These are phyloP conservation scores for Arothron firmamentum DNA, from an alignment of 2,113 vertebrate species.

Conservation along the genomic window DNA sequence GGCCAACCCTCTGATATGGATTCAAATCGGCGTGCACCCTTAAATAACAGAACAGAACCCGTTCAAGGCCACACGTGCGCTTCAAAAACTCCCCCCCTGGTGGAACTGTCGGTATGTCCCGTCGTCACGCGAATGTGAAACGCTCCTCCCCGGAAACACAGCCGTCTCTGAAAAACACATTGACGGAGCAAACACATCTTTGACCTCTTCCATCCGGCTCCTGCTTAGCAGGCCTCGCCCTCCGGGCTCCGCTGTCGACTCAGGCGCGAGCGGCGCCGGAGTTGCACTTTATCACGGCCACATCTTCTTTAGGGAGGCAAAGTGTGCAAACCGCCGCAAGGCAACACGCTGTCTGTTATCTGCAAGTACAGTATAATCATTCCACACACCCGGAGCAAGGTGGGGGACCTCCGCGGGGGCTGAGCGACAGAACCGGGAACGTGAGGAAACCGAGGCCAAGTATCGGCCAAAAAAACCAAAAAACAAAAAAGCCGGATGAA, in stretches of 20 bases:
- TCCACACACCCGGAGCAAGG: conserved; percentile 60
- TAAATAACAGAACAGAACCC: conserved; percentile 4
- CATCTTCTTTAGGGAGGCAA: conserved; percentile 70
- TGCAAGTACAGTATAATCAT: conserved; percentile 67
- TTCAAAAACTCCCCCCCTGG: conserved; percentile 1
- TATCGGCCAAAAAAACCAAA: conserved; percentile 10
- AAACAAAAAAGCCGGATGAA: too few relatives aligned
- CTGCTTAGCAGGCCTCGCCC: conserved; percentile 60
- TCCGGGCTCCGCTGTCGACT: conserved; percentile 63
- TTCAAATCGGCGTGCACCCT: conserved; percentile 26
- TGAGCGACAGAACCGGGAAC: conserved; percentile 48
- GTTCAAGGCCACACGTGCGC: conserved; percentile 24
- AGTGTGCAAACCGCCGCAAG: conserved; percentile 66
- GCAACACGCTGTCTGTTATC: conserved; percentile 69
- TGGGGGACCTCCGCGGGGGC: conserved; percentile 60
- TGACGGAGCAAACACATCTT: conserved; percentile 53
- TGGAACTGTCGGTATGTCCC: conserved; percentile 26
- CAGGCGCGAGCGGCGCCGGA: conserved; percentile 45
- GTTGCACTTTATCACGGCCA: conserved; percentile 59
- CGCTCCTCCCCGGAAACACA: conserved; percentile 34
- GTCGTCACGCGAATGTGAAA: conserved; percentile 42
- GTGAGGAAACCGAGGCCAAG: conserved; percentile 53
- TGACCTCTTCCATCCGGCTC: conserved; percentile 57
- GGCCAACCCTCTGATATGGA: neutral
- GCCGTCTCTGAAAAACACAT: neutral